Conservation (phyloP, 1,140 invertebrate genomes). For the Apis cerana region DNA sequence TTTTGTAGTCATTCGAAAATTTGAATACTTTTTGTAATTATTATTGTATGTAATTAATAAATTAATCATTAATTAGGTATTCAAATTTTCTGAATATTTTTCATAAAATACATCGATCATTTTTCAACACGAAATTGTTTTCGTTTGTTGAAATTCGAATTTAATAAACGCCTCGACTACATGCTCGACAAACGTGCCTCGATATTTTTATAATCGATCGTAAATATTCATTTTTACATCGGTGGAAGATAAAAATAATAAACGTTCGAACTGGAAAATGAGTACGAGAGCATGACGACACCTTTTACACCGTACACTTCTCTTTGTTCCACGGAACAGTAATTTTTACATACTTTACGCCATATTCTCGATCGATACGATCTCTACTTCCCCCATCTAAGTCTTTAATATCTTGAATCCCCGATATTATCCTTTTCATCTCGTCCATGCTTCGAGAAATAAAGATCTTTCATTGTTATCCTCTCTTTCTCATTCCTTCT, state of each 20-base stretch:
- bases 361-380: background rate
- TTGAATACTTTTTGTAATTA: too few species aligned
- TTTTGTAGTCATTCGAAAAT: too few species aligned
- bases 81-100: too few species aligned
- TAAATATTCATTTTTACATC: slow-evolving; percentile 11
- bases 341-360: background rate
- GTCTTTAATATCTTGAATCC: slow-evolving; percentile 19
- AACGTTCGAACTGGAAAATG: background rate
- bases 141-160: too few species aligned
- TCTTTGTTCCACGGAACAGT: background rate
- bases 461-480: slow-evolving; percentile 13
- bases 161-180: background rate
- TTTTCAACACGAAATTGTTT: too few species aligned
- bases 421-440: background rate
- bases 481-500: background rate
- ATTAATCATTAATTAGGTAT: too few species aligned
- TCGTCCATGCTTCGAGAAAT: background rate
- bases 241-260: slow-evolving; percentile 3
- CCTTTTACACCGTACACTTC: background rate
- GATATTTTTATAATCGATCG: background rate
- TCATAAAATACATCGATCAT: too few species aligned
- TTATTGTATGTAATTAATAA: too few species aligned
- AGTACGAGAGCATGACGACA: background rate
- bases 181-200: background rate
- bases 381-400: background rate